Evolutionary conservation across 2,113 vertebrate species (phyloP).

Genomic region (Cranoglanis bouderius): DNA sequence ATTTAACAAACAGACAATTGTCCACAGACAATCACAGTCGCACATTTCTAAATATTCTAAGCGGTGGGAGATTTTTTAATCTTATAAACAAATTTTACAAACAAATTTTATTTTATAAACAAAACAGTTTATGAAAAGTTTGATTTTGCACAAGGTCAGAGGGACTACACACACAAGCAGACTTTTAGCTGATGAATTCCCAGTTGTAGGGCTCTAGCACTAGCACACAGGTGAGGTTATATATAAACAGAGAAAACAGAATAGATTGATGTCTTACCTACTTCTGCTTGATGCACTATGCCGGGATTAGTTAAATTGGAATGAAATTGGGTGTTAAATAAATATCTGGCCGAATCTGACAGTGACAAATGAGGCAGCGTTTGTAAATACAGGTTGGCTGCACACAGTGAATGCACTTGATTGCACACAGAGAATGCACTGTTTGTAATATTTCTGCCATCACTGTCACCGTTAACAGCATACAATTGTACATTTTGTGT

Average conservation of each 20-base stretch:
- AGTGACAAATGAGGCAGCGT: conserved; percentile 61
- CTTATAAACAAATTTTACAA: conserved; percentile 36
- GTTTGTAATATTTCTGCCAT: conserved; percentile 47
- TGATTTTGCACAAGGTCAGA: conserved; percentile 56
- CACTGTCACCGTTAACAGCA: conserved; percentile 40
- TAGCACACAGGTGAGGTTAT: conserved; percentile 55
- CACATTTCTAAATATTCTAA: conserved; percentile 6
- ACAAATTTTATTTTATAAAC: conserved; percentile 37
- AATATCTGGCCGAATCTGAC: conserved; percentile 64
- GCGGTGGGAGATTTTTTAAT: background rate
- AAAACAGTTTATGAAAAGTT: conserved; percentile 45
- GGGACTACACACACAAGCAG: conserved; percentile 3
- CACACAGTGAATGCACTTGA: conserved; percentile 47
- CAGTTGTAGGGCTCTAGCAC: conserved; percentile 34
- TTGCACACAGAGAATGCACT: conserved; percentile 43
- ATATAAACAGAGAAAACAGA: conserved; percentile 56
- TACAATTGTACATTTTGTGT: conserved; percentile 39
- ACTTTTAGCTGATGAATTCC: conserved; percentile 53
- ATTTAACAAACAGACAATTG: background rate
- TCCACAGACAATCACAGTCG: background rate
- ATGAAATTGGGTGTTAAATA: conserved; percentile 70
- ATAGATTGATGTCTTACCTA: conserved; percentile 63
- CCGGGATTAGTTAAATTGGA: conserved; percentile 66
- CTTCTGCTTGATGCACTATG: conserved; percentile 62
- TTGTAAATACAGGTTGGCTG: conserved; percentile 57